phyloP scores from a whole-genome alignment of 2,113 vertebrate genomes.

The Scartelaos histophorus region DNA sequence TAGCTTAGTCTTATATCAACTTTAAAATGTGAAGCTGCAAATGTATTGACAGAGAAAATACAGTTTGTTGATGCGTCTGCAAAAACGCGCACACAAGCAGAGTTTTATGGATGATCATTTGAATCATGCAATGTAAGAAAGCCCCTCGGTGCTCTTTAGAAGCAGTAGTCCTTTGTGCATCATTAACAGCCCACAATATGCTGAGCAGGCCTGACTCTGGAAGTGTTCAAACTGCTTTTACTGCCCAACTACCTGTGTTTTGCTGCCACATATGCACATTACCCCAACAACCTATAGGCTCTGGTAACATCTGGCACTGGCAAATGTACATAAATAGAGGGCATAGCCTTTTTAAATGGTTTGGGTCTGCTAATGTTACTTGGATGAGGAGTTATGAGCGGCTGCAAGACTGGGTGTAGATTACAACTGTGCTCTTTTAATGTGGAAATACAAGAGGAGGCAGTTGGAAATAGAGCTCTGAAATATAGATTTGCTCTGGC shows the following conservation, averaged over 20 bases:
- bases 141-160: slow-evolving; percentile 21
- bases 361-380: slow-evolving; percentile 51
- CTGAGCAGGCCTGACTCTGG: slow-evolving; percentile 33
- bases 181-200: slow-evolving; percentile 48
- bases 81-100: slow-evolving; percentile 19
- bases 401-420: slow-evolving; percentile 48
- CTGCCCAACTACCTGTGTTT: slow-evolving; percentile 56
- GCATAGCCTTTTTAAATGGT: slow-evolving; percentile 40
- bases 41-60: slow-evolving; percentile 12
- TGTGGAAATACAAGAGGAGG: slow-evolving; percentile 20
- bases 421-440: slow-evolving; percentile 51
- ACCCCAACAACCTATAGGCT: slow-evolving; percentile 34
- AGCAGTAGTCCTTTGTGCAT: slow-evolving; percentile 45
- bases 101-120: slow-evolving; percentile 21
- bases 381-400: slow-evolving; percentile 44
- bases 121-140: slow-evolving; percentile 35
- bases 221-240: slow-evolving; percentile 51
- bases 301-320: slow-evolving; percentile 56
- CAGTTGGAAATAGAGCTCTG: slow-evolving; percentile 13
- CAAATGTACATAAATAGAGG: slow-evolving; percentile 60
- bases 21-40: slow-evolving; percentile 32
- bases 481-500: neutral
- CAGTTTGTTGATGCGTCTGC: neutral
- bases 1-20: slow-evolving; percentile 7
- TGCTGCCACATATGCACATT: slow-evolving; percentile 51